Evolutionary conservation across 1,140 invertebrate genomes (phyloP).

Genomic region (Bombyx mandarina): DNA sequence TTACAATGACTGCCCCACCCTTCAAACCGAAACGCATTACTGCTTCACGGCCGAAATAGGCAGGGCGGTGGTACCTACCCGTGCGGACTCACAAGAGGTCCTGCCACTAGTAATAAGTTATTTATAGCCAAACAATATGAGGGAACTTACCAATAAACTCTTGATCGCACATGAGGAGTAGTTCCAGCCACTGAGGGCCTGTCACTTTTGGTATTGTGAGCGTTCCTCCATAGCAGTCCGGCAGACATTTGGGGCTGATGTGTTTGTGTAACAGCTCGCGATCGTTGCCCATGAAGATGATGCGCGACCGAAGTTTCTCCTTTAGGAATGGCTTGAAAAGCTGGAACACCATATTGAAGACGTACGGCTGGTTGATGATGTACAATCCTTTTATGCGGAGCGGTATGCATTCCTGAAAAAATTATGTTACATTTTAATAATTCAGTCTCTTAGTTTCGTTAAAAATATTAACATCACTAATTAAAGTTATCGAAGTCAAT

Average conservation of each 20-base stretch:
- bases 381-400: conserved; percentile 88
- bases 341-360: conserved; percentile 90
- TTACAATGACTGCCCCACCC: too few species aligned
- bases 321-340: conserved; percentile 89
- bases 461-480: too few species aligned
- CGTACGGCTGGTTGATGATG: conserved; percentile 88
- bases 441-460: too few species aligned
- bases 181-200: conserved; percentile 80
- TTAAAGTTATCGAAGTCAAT: too few species aligned
- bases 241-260: conserved; percentile 83
- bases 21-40: too few species aligned
- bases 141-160: conserved; percentile 78
- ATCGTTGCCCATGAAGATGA: conserved; percentile 88
- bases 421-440: not conserved
- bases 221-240: conserved; percentile 84
- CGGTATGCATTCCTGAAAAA: conserved; percentile 82
- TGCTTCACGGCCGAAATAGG: too few species aligned
- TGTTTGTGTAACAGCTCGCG: conserved; percentile 84
- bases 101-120: too few species aligned
- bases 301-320: conserved; percentile 81
- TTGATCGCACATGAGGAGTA: conserved; percentile 78
- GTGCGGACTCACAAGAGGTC: too few species aligned
- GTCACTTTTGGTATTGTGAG: conserved; percentile 76
- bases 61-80: too few species aligned
- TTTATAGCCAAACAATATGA: not conserved